phyloP scores from a whole-genome alignment of 2,797 vertebrate genomes.

The Xenops minutus region DNA sequence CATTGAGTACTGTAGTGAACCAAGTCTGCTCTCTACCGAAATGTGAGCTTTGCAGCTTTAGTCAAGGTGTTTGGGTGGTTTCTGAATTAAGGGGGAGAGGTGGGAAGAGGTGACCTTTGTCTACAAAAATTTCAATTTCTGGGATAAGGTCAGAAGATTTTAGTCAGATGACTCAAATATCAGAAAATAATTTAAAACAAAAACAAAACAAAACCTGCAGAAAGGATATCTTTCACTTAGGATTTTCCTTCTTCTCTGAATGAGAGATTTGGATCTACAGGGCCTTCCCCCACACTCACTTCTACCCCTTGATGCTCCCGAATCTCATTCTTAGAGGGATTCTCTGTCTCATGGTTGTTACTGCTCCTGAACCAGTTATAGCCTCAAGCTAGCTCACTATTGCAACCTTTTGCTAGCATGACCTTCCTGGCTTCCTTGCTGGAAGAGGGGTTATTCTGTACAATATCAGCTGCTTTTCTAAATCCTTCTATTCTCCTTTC shows the following conservation, averaged over 20 bases:
- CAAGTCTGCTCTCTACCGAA: slow-evolving; percentile 88
- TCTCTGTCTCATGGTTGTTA: neutral
- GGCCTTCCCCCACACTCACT: neutral
- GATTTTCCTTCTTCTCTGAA: neutral
- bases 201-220: neutral
- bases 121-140: neutral
- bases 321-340: neutral
- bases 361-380: neutral
- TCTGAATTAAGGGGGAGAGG: neutral
- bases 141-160: neutral
- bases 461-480: neutral
- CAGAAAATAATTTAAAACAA: neutral
- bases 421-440: neutral
- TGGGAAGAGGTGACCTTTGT: neutral
- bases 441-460: neutral
- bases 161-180: neutral
- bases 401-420: neutral
- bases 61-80: slow-evolving; percentile 5
- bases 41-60: slow-evolving; percentile 80
- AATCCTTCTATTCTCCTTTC: slow-evolving; percentile 34
- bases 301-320: neutral
- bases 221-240: neutral
- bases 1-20: slow-evolving; percentile 84
- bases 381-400: neutral
- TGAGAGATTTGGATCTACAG: neutral